Evolutionary conservation across 2,888 invertebrate genomes (phyloP).

Genomic region (Ellobium chinense): DNA sequence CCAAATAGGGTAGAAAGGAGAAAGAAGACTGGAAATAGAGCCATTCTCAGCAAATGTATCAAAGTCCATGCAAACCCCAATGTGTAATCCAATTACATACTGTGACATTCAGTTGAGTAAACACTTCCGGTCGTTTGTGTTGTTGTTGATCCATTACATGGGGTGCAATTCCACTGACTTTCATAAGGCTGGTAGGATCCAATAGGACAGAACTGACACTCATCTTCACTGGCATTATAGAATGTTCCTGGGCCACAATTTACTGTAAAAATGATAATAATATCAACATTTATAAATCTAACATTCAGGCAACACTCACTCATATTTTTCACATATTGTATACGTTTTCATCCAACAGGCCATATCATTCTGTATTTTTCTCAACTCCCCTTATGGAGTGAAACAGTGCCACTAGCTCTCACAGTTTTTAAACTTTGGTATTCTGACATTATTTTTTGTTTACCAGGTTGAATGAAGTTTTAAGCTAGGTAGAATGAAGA

Average conservation of each 20-base stretch:
- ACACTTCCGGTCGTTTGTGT: conserved; percentile 35
- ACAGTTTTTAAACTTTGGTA: too few species aligned
- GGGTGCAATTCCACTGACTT: conserved; percentile 48
- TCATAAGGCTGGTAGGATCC: conserved; percentile 58
- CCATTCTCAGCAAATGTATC: not conserved
- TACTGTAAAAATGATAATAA: conserved; percentile 43
- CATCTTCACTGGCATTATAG: conserved; percentile 44
- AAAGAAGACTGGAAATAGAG: not conserved
- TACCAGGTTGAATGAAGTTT: too few species aligned
- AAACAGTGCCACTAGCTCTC: too few species aligned
- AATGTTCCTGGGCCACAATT: conserved; percentile 56
- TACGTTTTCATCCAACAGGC: too few species aligned
- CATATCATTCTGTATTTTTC: too few species aligned
- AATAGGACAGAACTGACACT: conserved; percentile 58
- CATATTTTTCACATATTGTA: too few species aligned
- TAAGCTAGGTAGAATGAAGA: too few species aligned
- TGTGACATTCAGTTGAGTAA: conserved; percentile 35
- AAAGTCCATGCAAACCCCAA: not conserved
- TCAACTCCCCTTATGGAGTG: too few species aligned
- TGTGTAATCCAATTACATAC: conserved; percentile 25
- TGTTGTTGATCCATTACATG: conserved; percentile 50
- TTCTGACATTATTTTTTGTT: too few species aligned
- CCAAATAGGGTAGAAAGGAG: too few species aligned
- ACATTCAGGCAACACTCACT: not conserved
- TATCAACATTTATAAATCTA: not conserved